A percentile compares a stretch with the other conserved stretches of the same genome.
These are phyloP conservation scores for Achlya flavicornis DNA, from an alignment of 2,888 invertebrate genomes.

Conservation along the genomic window DNA sequence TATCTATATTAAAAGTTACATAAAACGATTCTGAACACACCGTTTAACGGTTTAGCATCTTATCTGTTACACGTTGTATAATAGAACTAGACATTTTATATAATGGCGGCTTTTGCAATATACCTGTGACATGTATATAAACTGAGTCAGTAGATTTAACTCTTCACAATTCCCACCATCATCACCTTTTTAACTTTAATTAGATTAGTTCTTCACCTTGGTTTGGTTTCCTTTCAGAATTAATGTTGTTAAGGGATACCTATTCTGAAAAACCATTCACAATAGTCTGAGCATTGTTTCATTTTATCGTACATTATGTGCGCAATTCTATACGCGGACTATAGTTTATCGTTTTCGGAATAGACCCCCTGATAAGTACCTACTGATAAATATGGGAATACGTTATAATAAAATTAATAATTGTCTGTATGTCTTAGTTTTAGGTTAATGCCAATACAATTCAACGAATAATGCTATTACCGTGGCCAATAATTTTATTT, in stretches of 20 bases:
- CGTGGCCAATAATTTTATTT: conserved; percentile 14
- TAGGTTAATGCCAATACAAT: neutral
- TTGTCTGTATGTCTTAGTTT: neutral
- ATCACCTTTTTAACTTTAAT: neutral
- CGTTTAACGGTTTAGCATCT: no score
- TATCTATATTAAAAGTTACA: no score
- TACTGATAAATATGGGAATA: neutral
- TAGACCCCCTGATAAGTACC: neutral
- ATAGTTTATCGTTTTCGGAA: no score
- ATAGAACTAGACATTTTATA: no score
- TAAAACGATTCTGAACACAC: no score
- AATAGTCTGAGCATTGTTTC: no score
- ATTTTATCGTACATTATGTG: no score
- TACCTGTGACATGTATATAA: neutral
- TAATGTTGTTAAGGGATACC: neutral
- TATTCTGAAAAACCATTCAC: no score
- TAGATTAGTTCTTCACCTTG: neutral
- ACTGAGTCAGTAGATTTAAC: conserved; percentile 10
- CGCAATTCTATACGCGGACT: no score
- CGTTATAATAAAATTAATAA: neutral
- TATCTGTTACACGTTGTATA: no score
- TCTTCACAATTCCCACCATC: conserved; percentile 8
- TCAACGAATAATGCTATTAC: conserved; percentile 12
- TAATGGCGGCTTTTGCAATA: neutral
- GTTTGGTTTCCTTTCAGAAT: neutral